Evolutionary conservation across 2,888 invertebrate species (phyloP).

Genomic region (Philopedon plagiatum): DNA sequence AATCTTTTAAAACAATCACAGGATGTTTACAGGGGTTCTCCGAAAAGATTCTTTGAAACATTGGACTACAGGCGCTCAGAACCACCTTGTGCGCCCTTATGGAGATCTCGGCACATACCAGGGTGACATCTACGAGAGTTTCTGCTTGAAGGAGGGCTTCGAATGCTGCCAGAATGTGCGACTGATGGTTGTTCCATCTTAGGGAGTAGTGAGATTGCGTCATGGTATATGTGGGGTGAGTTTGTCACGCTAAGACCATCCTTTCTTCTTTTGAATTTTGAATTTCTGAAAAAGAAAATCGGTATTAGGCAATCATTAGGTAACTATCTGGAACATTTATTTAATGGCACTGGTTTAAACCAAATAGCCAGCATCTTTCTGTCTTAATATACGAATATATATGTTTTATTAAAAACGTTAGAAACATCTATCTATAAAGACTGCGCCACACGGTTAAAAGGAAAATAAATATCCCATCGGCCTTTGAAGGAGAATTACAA

Average conservation of each 20-base stretch:
- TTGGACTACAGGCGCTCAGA: constrained; percentile 89
- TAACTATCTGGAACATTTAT: too few relatives aligned
- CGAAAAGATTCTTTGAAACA: constrained; percentile 89
- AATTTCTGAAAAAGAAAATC: constrained; percentile 61
- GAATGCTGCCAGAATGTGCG: constrained; percentile 89
- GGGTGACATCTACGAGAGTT: constrained; percentile 90
- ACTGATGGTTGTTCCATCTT: constrained; percentile 95
- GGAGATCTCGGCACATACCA: constrained; percentile 89
- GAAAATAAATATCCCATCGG: too few relatives aligned
- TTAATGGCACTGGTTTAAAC: too few relatives aligned
- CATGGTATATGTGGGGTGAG: constrained; percentile 56
- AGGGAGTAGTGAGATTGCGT: constrained; percentile 89
- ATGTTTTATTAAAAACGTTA: too few relatives aligned
- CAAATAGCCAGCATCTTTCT: too few relatives aligned
- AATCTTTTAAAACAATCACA: constrained; percentile 92
- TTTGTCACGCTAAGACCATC: constrained; percentile 60
- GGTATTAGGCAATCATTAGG: not conserved
- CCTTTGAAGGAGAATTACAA: not conserved
- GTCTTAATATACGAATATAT: too few relatives aligned
- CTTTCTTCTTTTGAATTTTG: constrained; percentile 60
- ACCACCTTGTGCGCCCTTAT: constrained; percentile 93
- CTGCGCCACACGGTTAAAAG: too few relatives aligned
- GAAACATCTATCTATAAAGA: too few relatives aligned
- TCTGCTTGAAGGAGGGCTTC: constrained; percentile 90
- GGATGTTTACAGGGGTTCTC: constrained; percentile 96